Evolutionary conservation across 2,888 invertebrate genomes (phyloP).

Genomic region (Aspidapion aeneum): DNA sequence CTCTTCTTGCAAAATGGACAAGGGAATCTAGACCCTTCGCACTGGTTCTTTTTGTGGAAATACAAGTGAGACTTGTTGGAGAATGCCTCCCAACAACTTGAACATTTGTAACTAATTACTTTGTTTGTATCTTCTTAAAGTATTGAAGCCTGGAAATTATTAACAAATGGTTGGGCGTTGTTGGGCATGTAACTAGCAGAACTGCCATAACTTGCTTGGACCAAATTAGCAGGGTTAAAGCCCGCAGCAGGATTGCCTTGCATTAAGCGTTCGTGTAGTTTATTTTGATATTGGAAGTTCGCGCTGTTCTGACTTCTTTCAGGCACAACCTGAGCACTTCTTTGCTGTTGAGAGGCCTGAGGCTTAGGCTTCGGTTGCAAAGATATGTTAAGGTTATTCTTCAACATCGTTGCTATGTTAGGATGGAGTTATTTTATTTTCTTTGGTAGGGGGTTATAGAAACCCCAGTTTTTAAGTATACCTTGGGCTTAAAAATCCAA

Average conservation of each 20-base stretch:
- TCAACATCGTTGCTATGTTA: slow-evolving; percentile 45
- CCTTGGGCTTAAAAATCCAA: too few relatives aligned
- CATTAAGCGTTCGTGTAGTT: not conserved
- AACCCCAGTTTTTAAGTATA: too few relatives aligned
- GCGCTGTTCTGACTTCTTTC: not conserved
- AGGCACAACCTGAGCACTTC: not conserved
- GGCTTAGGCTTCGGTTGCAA: slow-evolving; percentile 29
- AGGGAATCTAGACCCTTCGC: slow-evolving; percentile 47
- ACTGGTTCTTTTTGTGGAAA: slow-evolving; percentile 49
- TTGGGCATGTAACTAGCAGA: slow-evolving; percentile 10
- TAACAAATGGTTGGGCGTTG: not conserved
- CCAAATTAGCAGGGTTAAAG: not conserved
- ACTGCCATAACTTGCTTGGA: not conserved
- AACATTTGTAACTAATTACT: slow-evolving; percentile 46
- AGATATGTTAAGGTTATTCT: slow-evolving; percentile 46
- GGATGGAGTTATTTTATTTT: slow-evolving; percentile 38
- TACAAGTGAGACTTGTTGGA: slow-evolving; percentile 47
- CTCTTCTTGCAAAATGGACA: slow-evolving; percentile 49
- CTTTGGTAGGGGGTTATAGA: slow-evolving; percentile 43
- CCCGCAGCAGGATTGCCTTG: not conserved
- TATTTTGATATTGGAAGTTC: not conserved
- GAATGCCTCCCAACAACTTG: slow-evolving; percentile 46
- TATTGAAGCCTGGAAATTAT: not conserved
- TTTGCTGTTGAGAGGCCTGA: not conserved
- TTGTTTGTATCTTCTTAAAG: slow-evolving; percentile 27